Evolutionary conservation across 2,113 vertebrate genomes (phyloP).

Genomic region (Rhea americana): DNA sequence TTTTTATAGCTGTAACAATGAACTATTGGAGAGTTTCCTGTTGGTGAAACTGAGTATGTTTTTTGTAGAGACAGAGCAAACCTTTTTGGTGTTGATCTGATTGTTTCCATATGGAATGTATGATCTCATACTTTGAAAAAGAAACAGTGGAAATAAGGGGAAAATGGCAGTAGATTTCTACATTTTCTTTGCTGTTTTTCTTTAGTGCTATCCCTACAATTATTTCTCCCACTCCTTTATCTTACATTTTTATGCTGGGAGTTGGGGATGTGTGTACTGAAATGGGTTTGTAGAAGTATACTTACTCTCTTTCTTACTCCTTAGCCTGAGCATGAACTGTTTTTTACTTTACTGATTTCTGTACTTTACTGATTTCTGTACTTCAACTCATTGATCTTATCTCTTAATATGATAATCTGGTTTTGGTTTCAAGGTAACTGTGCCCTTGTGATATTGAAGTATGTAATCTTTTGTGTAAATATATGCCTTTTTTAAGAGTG

Average conservation of each 20-base stretch:
- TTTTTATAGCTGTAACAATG: background rate
- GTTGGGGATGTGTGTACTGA: background rate
- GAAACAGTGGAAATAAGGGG: background rate
- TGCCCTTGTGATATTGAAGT: slow-evolving; percentile 46
- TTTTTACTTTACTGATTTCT: background rate
- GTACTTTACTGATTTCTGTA: background rate
- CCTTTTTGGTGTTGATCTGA: background rate
- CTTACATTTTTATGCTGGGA: background rate
- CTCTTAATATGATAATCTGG: slow-evolving; percentile 31
- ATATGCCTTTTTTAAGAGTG: background rate
- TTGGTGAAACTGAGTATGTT: background rate
- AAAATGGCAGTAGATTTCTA: background rate
- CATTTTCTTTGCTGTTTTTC: background rate
- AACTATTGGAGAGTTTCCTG: background rate
- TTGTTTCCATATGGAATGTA: background rate
- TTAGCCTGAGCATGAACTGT: background rate
- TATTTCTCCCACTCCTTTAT: background rate
- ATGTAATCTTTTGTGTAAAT: slow-evolving; percentile 30
- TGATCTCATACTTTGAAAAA: background rate
- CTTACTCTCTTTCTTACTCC: background rate
- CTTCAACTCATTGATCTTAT: background rate
- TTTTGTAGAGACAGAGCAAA: background rate
- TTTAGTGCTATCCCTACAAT: background rate
- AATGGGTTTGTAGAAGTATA: background rate
- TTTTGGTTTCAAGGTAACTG: slow-evolving; percentile 53